These are phyloP conservation scores for Tetranychus piercei DNA, from an alignment of 2,888 invertebrate species.

Conservation along the genomic window DNA sequence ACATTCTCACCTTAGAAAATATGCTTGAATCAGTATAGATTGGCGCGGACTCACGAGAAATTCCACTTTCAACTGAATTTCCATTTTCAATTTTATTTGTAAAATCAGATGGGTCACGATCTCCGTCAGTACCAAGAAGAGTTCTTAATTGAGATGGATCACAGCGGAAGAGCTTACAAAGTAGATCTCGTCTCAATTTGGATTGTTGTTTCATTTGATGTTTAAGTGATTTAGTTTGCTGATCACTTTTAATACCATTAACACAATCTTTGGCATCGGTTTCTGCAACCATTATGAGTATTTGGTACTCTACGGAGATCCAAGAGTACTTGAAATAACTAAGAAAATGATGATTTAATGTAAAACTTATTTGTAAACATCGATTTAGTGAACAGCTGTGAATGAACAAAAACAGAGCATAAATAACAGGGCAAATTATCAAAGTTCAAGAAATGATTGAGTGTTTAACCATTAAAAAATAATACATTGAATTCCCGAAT, in stretches of 20 bases:
- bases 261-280: background rate
- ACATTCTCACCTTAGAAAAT: background rate
- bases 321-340: too few relatives aligned
- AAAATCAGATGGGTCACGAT: background rate
- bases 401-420: too few relatives aligned
- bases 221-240: background rate
- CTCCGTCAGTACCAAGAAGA: constrained; percentile 1
- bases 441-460: too few relatives aligned
- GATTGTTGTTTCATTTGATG: constrained; percentile 5
- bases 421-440: too few relatives aligned
- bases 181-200: background rate
- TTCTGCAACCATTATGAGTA: background rate
- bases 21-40: constrained; percentile 10
- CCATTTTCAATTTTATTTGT: background rate
- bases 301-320: background rate
- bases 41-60: background rate
- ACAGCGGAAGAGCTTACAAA: constrained; percentile 2
- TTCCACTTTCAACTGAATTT: background rate
- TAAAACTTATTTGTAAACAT: too few relatives aligned
- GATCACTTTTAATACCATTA: background rate
- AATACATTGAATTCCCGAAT: too few relatives aligned
- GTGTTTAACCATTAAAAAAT: too few relatives aligned
- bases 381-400: too few relatives aligned
- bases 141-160: constrained; percentile 7
- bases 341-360: too few relatives aligned